These are phyloP conservation scores for Bombyx mandarina DNA, from an alignment of 1,140 invertebrate genomes.

Conservation along the genomic window DNA sequence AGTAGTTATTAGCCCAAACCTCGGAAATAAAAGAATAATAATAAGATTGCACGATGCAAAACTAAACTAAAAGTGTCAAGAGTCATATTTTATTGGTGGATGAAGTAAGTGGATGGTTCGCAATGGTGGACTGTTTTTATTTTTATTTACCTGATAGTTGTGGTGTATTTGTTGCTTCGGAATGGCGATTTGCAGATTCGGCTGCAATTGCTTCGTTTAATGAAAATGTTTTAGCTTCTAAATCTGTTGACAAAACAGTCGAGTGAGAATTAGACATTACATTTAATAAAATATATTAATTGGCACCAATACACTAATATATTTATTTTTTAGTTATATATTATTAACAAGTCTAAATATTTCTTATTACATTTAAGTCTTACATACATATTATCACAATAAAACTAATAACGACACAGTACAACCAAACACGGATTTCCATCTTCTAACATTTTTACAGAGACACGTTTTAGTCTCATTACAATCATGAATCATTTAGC, in stretches of 20 bases:
- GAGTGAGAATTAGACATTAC: background rate
- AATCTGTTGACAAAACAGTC: slow-evolving; percentile 22
- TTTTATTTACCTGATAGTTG: slow-evolving; percentile 17
- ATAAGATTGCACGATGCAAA: too few relatives aligned
- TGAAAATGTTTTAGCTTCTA: slow-evolving; percentile 33
- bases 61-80: too few relatives aligned
- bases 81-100: too few relatives aligned
- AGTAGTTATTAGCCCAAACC: background rate
- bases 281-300: background rate
- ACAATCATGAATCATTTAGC: background rate
- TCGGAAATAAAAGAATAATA: too few relatives aligned
- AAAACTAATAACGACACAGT: slow-evolving; percentile 34
- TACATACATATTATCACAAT: slow-evolving; percentile 16
- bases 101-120: too few relatives aligned
- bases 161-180: slow-evolving; percentile 6
- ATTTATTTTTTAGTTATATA: background rate
- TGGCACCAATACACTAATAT: too few relatives aligned
- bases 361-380: background rate
- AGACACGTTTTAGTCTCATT: slow-evolving; percentile 7
- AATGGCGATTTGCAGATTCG: slow-evolving; percentile 21
- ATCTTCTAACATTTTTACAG: slow-evolving; percentile 54
- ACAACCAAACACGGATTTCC: slow-evolving; percentile 34
- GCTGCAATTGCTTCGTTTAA: slow-evolving; percentile 40
- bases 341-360: background rate
- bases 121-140: background rate